Evolutionary conservation across 92 coral and sea anemone species (phyloP).

Genomic region (Porites lobata): DNA sequence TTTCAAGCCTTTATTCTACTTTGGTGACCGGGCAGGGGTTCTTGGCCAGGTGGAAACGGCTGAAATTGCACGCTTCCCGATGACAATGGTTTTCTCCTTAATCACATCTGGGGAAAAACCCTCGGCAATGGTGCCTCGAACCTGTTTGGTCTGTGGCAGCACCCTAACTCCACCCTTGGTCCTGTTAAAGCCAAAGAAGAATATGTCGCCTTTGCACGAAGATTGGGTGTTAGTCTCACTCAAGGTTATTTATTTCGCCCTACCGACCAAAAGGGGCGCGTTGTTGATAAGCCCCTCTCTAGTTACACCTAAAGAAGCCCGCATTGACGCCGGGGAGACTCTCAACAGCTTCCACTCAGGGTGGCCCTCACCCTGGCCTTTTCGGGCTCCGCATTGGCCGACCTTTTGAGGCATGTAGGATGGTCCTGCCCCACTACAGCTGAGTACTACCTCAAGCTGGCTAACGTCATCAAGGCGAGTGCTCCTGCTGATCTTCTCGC

Average conservation of each 20-base stretch:
- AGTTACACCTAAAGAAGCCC: conserved; percentile 5
- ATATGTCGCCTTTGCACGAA: conserved; percentile 42
- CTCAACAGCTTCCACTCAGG: conserved; percentile 62
- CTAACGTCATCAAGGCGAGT: conserved; percentile 39
- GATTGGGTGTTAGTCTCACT: conserved; percentile 23
- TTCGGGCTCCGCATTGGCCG: conserved; percentile 56
- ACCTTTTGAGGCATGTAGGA: conserved; percentile 63
- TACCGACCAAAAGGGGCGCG: conserved; percentile 42
- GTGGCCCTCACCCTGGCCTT: conserved; percentile 55
- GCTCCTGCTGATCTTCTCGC: conserved; percentile 60
- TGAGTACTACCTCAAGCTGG: conserved; percentile 44
- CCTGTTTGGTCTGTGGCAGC: conserved; percentile 59
- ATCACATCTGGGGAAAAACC: conserved; percentile 74
- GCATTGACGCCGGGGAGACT: conserved; percentile 44
- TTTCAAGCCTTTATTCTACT: conserved; percentile 40
- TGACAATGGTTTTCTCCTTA: conserved; percentile 59
- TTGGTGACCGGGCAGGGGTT: conserved; percentile 69
- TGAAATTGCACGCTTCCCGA: conserved; percentile 67
- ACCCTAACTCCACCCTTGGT: conserved; percentile 59
- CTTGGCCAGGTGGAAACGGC: conserved; percentile 43
- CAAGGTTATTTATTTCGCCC: conserved; percentile 53
- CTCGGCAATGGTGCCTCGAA: conserved; percentile 51
- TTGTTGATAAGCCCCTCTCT: conserved; percentile 33
- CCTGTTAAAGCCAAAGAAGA: conserved; percentile 52
- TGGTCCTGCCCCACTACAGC: conserved; percentile 53